Base-by-base conservation (phyloP, 2,797 vertebrate species). In the Gymnocypris eckloni region DNA sequence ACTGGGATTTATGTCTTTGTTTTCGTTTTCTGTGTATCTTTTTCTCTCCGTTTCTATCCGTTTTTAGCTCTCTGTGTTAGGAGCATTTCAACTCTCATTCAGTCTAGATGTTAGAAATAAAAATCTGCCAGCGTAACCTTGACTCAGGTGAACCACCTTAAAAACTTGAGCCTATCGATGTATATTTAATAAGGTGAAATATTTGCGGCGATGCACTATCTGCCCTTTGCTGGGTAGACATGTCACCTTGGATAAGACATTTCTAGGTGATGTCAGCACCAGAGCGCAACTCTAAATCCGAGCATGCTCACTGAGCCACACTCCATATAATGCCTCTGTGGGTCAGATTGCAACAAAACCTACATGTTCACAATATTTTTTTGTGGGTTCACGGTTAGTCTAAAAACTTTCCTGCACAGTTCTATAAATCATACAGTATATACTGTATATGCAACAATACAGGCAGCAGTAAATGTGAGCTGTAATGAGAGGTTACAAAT, bases 111-210 rank as follows among this genome's bases (percentile, higher is more conserved):
- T 85, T 91, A 88, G 90, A 92, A 93, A 91, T 90, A 92, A 90
- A 90, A 91, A 8, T 79, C 84, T 86, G 88, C 86, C 86, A 70
- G 61, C 0, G 39, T 83, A 85, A 91, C 91, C 88, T 92, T 91
- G 89, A 90, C 89, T 79, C 90, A 89, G 92, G 91, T 93, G 88
- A 61, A 80, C 72, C 80, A 86, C 90, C 92, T 91, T 89, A 88
- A 89, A 91, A 90, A 90, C 67, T 83, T 59, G 89, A 89, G 89
- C 89, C 91, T 90, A 88, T 88, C 89, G 90, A 95, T 94, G 93
- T 92, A 94, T 95, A 92, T 94, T 95, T 95, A 94, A 95, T 94
- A 92, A 92, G 92, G 91, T 88, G 88, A 94, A 91, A 91, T 90
- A 92, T 93, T 92, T 90, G 90, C 88, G 87, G 92, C 79, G 22